Evolutionary conservation across 2,888 invertebrate species (phyloP).

Genomic region (Microchrysa polita): DNA sequence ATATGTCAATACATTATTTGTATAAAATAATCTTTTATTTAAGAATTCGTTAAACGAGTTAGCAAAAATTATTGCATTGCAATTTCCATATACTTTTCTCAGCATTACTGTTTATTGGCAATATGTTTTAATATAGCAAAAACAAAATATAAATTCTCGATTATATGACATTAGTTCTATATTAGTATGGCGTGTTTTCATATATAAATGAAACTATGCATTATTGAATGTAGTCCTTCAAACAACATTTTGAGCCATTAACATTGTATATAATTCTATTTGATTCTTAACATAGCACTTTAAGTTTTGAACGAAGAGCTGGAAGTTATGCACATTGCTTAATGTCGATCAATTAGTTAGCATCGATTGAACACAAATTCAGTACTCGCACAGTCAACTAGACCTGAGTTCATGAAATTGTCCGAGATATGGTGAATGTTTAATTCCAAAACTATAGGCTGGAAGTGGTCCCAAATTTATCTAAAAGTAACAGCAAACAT

Average conservation of each 20-base stretch:
- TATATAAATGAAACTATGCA: not conserved
- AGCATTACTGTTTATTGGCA: not conserved
- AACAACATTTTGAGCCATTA: not conserved
- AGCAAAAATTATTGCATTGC: constrained; percentile 11
- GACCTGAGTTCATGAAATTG: constrained; percentile 60
- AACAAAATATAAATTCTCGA: constrained; percentile 3
- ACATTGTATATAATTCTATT: not conserved
- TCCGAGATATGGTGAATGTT: constrained; percentile 81
- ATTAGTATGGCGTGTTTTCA: constrained; percentile 6
- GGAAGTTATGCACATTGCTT: not conserved
- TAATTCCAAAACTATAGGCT: constrained; percentile 84
- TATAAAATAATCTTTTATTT: not conserved
- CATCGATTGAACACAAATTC: not conserved
- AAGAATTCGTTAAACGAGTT: not conserved
- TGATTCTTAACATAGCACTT: not conserved
- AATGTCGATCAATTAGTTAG: not conserved
- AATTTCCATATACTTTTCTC: not conserved
- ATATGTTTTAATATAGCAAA: not conserved
- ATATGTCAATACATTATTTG: no score
- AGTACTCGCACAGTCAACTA: constrained; percentile 18
- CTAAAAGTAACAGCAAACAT: constrained; percentile 62
- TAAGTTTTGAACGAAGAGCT: not conserved
- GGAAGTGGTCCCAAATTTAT: constrained; percentile 72
- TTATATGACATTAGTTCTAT: constrained; percentile 17
- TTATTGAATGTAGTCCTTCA: not conserved